phyloP scores from a whole-genome alignment of 2,797 vertebrate species.

The Amphiprion clarkii region DNA sequence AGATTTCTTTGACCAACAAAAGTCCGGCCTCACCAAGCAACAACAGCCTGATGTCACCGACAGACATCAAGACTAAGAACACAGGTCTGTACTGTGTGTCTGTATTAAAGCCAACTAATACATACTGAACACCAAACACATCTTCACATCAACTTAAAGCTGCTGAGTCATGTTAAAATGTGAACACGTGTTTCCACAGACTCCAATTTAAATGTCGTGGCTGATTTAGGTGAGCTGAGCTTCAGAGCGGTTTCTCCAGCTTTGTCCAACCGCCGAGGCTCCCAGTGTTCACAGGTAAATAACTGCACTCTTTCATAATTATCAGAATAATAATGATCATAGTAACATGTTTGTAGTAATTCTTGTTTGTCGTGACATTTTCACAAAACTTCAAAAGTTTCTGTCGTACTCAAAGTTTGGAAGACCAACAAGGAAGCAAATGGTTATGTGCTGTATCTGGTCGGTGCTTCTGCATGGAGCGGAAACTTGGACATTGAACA shows the following conservation, averaged over 20 bases:
- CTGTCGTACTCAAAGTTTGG: too few species aligned
- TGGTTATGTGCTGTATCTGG: too few species aligned
- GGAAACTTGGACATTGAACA: too few species aligned
- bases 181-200: constrained; percentile 74
- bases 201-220: constrained; percentile 63
- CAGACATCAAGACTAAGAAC: constrained; percentile 87
- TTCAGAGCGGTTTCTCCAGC: constrained; percentile 77
- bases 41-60: constrained; percentile 51
- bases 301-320: neutral
- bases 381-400: too few species aligned
- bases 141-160: neutral
- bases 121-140: too few species aligned
- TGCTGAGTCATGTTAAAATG: neutral
- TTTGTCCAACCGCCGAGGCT: constrained; percentile 74
- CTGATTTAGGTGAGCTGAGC: constrained; percentile 67
- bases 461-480: too few species aligned
- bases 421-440: too few species aligned
- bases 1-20: constrained; percentile 55
- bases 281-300: constrained; percentile 82
- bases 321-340: neutral
- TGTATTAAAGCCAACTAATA: fast-evolving
- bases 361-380: too few species aligned
- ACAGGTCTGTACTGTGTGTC: constrained; percentile 75
- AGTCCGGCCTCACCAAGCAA: constrained; percentile 51
- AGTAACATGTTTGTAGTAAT: neutral